Conservation (phyloP, 2,888 invertebrate species). For the Lomographa bimaculata region DNA sequence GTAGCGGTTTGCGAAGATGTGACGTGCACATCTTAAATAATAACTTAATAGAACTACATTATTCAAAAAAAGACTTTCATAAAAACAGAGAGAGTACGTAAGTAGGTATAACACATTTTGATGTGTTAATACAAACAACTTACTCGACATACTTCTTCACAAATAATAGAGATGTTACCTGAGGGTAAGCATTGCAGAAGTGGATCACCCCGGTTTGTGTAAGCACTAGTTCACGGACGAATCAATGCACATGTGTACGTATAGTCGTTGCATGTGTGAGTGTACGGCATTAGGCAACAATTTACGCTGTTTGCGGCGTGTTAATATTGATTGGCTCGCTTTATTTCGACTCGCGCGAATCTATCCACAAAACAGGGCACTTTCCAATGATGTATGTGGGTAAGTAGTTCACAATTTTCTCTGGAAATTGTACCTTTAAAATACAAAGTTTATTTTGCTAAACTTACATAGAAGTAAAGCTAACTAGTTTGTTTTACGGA, state of each 20-base stretch:
- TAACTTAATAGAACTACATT: constrained; percentile 9
- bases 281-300: constrained; percentile 81
- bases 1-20: not conserved
- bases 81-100: no score
- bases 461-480: no score
- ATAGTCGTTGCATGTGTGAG: constrained; percentile 69
- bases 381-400: constrained; percentile 36
- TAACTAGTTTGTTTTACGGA: no score
- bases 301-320: constrained; percentile 84
- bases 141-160: no score
- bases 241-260: constrained; percentile 34
- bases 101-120: no score
- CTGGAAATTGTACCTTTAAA: constrained; percentile 1
- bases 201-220: constrained; percentile 62
- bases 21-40: not conserved
- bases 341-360: constrained; percentile 81
- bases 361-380: constrained; percentile 68
- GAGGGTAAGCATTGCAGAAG: no score
- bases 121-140: no score
- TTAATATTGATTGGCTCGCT: constrained; percentile 84
- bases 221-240: constrained; percentile 54
- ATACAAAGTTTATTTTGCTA: not conserved
- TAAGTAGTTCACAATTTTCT: constrained; percentile 29
- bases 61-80: no score
- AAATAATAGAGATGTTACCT: no score